Evolutionary conservation across 2,797 vertebrate species (phyloP), one percentile per base, ranked within the genome.

Genomic region (Calcarius lapponicus): DNA sequence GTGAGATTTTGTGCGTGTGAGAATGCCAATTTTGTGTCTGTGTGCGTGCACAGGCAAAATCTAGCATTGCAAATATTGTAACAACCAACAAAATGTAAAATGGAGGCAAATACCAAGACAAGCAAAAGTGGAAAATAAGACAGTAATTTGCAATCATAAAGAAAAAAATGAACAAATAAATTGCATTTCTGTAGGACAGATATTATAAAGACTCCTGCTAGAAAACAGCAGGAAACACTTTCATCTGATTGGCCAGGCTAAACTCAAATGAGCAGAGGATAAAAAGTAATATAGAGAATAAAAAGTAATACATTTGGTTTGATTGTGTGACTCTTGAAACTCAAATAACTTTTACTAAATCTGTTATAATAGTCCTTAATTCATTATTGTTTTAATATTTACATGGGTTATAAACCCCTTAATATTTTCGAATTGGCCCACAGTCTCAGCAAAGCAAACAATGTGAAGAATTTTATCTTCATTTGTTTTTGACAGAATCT

Each of bases 21-120:
- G 32, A 94, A 74, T 65, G 82, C 38, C 58, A 88, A 56, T 31
- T 92, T 36, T 48, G 29, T 40, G 14, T 40, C 26, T 40, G 26
- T 29, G 42, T 11, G 11, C 5, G 2, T 17, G 10, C 8, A 11
- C 34, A 26, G 36, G n/a, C 17, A 70, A 56, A 92, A 61, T 86
- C 43, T 90, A 94, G 29, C 74, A 89, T 34, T 80, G 69, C 42
- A 96, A 90, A 87, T 92, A 94, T 81, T 94, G 11, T 53, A 91
- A 54, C 34, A 86, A 84, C 10, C 40, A 56, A 72, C 25, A 67
- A 60, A 73, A 70, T 82, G 40, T 11, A 66, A 95, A 93, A 90
- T 36, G 20, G n/a, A 90, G 36, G 40, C 15, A 88, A 93, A 94
- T 86, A 65, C 32, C 61, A 87, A 76, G 26, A 73, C 32, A 92